Conservation (phyloP, 1,140 invertebrate species). For the Drosophila arizonae region DNA sequence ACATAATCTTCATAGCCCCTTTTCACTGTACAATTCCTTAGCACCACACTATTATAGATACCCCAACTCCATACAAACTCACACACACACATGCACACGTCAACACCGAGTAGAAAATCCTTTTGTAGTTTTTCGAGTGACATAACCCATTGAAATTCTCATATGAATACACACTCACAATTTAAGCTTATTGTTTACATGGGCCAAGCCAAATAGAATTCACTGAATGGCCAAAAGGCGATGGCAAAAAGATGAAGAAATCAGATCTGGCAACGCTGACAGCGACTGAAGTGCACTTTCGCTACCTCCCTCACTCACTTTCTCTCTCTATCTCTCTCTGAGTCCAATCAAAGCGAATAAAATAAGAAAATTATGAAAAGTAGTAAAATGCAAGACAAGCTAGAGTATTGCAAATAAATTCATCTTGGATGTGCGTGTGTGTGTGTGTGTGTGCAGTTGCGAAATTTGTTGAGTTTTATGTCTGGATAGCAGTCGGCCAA, state of each 20-base stretch:
- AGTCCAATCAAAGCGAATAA: conserved; percentile 64
- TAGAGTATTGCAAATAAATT: conserved; percentile 49
- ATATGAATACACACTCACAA: conserved; percentile 38
- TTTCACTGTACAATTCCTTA: conserved; percentile 17
- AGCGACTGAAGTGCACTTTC: conserved; percentile 8
- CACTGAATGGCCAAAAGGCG: conserved; percentile 10
- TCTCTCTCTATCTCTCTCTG: background rate
- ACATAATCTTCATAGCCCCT: background rate
- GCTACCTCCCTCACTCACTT: too few relatives aligned
- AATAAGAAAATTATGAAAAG: conserved; percentile 66
- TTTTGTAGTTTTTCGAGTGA: conserved; percentile 52
- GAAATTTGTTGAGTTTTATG: conserved; percentile 37
- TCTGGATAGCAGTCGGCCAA: conserved; percentile 29
- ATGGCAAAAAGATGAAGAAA: conserved; percentile 3
- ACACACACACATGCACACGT: background rate
- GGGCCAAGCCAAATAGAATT: conserved; percentile 30
- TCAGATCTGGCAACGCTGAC: conserved; percentile 6
- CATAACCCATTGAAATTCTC: conserved; percentile 45
- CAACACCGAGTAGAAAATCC: background rate
- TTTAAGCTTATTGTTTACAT: conserved; percentile 54
- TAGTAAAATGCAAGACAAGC: conserved; percentile 24
- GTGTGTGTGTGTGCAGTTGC: conserved; percentile 31
- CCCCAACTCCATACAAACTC: background rate
- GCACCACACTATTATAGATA: background rate
- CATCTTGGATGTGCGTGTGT: conserved; percentile 34